Conservation (phyloP, 2,113 vertebrate species). For the Ia io region DNA sequence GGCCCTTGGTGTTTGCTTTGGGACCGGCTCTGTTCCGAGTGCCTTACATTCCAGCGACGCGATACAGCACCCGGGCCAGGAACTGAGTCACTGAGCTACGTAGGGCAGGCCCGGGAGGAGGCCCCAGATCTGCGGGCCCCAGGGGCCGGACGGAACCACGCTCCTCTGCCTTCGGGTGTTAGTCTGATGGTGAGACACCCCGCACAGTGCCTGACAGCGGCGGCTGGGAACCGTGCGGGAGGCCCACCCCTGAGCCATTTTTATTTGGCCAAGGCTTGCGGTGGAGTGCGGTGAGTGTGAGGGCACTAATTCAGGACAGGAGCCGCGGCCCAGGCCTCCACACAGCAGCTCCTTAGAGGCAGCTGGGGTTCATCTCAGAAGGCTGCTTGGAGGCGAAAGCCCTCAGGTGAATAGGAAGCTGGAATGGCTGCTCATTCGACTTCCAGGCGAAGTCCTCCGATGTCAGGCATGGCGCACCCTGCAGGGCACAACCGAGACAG, state of each 20-base stretch:
- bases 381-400: background rate
- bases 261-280: too few species aligned
- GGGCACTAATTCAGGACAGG: background rate
- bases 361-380: background rate
- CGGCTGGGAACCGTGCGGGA: too few species aligned
- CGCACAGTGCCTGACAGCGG: too few species aligned
- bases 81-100: background rate
- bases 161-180: background rate
- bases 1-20: accelerated
- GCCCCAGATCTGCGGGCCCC: background rate
- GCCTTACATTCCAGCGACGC: background rate
- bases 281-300: too few species aligned
- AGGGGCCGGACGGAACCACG: accelerated
- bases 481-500: background rate
- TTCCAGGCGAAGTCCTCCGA: background rate
- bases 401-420: background rate
- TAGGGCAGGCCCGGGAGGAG: too few species aligned
- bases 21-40: background rate
- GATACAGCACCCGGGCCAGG: background rate
- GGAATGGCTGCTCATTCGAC: background rate
- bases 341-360: background rate
- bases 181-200: background rate
- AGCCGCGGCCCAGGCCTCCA: background rate
- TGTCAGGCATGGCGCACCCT: accelerated
- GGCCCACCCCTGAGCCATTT: background rate